Percentiles rank a stretch among this genome's conserved stretches.
These are phyloP conservation scores for Phyllotis vaccarum DNA, from an alignment of 2,797 vertebrate species.

Conservation along the genomic window DNA sequence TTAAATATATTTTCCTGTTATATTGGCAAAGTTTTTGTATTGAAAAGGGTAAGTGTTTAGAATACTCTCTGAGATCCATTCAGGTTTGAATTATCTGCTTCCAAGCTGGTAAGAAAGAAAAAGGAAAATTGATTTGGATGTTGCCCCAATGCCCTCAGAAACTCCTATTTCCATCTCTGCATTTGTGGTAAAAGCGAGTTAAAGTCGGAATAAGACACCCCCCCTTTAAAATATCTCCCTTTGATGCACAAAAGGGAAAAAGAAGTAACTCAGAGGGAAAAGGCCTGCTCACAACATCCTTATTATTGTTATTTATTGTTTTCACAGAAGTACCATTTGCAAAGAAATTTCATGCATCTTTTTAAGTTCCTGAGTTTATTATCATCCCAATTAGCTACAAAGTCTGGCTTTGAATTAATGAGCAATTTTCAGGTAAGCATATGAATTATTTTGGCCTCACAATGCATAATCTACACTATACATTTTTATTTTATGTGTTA, in stretches of 20 bases:
- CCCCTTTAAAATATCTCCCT: background rate
- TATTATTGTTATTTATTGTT: conserved; percentile 9
- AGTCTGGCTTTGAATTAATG: background rate
- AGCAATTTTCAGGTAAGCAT: background rate
- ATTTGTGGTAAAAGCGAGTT: background rate
- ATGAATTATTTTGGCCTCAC: background rate
- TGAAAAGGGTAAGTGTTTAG: background rate
- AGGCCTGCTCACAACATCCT: background rate
- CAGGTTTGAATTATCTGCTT: background rate
- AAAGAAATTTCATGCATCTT: conserved; percentile 3
- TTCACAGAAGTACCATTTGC: background rate
- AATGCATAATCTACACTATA: background rate
- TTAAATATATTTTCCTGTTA: background rate
- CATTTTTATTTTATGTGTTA: background rate
- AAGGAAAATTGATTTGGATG: background rate
- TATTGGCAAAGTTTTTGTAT: background rate
- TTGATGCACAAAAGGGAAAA: background rate
- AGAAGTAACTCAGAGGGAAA: background rate
- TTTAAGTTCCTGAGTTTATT: background rate
- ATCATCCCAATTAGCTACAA: background rate
- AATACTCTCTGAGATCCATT: background rate
- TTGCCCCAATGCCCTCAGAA: background rate
- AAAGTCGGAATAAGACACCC: background rate
- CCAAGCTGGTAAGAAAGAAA: background rate
- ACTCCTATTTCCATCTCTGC: background rate